Evolutionary conservation across 1,140 invertebrate species (phyloP), one percentile per base, ranked within the genome.

Genomic region (Brachionus sp.): DNA sequence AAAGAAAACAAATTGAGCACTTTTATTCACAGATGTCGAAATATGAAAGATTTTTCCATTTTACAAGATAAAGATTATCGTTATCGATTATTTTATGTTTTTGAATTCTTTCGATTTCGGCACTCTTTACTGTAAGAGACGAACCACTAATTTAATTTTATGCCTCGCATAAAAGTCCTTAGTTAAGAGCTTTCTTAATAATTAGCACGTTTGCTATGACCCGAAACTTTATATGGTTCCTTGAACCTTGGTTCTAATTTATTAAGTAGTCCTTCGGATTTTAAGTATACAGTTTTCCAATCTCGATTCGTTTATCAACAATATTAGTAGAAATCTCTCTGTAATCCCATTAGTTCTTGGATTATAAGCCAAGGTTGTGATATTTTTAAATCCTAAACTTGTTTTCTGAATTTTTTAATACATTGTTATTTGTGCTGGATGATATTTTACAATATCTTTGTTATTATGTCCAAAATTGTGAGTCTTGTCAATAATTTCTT

Each of bases 191-290:
- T 44, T 77, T 50, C 2, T 3, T 50, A n/a, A 39, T 77, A 77
- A 29, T 77, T 77, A 23, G 37, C 39, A 19, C 73, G 23, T 77
- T 77, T 77, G 3, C 37, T 77, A n/a, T 37, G 25, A 23, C 37
- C 37, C 10, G 13, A 12, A n/a, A 77, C 35, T 50, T 77, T 77
- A 33, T 77, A 77, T 16, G 73, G 73, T n/a, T 35, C 73, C 29
- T 77, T 77, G 29, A 25, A 77, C 5, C 73, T n/a, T 19, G 73
- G 73, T 50, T 77, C 73, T 5, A 77, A 33, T 42, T 44, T 44
- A 7, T 29, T 25, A 4, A 77, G 13, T 5, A 77, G 35, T 37
- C 73, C 35, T 42, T 77, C 73, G 13, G 9, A 46, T 66, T 35
- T 25, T 5, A 66, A 12, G 5, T 3, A 66, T 19, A 66, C 64